A percentile compares a stretch with the other conserved stretches of the same genome.
These are phyloP conservation scores for Leptodactylus fuscus DNA, from an alignment of 2,113 vertebrate species.

Conservation along the genomic window DNA sequence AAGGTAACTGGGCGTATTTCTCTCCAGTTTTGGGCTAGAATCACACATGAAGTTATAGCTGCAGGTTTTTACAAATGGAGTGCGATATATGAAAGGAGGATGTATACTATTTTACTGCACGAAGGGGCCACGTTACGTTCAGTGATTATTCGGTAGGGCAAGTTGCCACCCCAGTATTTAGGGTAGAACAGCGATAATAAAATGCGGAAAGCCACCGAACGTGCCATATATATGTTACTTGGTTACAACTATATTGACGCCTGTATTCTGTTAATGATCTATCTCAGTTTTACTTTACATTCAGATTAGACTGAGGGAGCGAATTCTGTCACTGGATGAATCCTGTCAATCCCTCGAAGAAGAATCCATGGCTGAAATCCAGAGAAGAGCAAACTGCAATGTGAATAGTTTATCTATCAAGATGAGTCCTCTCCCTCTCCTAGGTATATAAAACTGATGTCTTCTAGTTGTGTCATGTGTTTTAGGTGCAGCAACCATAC, in stretches of 20 bases:
- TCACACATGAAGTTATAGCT: no score
- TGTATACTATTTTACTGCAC: no score
- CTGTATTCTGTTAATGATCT: background rate
- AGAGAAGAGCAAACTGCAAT: slow-evolving; percentile 60
- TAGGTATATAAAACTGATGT: slow-evolving; percentile 63
- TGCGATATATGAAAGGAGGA: no score
- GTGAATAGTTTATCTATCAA: slow-evolving; percentile 20
- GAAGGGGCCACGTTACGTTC: no score
- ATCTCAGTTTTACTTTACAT: background rate
- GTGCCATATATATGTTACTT: no score
- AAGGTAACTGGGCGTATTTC: slow-evolving; percentile 66
- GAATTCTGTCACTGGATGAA: slow-evolving; percentile 58
- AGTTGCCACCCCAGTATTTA: no score
- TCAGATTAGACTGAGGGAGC: slow-evolving; percentile 58
- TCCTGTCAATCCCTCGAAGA: slow-evolving; percentile 60
- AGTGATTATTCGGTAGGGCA: no score
- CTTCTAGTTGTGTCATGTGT: background rate
- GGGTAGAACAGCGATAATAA: no score
- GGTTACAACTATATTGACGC: no score
- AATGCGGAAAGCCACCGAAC: no score
- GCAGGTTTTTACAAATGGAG: no score
- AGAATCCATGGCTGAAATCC: slow-evolving; percentile 63
- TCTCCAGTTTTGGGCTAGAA: no score
- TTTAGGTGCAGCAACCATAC: background rate
- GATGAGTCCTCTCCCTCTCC: slow-evolving; percentile 50